A percentile compares a stretch with the other conserved stretches of the same genome.
These are phyloP conservation scores for Raja brachyura DNA, from an alignment of 2,113 vertebrate genomes.

Conservation along the genomic window DNA sequence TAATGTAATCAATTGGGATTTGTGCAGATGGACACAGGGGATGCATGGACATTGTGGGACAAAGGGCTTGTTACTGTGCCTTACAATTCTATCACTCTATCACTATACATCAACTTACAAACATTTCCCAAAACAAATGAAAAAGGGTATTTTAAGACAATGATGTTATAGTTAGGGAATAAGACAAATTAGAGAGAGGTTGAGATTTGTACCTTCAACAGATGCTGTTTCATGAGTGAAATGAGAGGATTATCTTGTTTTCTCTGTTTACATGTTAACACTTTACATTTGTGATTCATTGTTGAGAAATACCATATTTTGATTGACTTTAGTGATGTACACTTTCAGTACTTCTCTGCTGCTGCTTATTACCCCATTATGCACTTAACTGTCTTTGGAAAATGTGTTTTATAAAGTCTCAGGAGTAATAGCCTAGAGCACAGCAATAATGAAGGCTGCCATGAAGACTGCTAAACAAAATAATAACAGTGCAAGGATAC, in stretches of 20 bases:
- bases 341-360: neutral
- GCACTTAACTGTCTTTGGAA: neutral
- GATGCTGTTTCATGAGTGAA: neutral
- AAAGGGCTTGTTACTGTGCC: too few species aligned
- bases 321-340: slow-evolving; percentile 3
- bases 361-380: slow-evolving; percentile 4
- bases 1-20: too few species aligned
- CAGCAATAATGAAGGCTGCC: neutral
- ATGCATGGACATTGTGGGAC: too few species aligned
- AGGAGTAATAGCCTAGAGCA: neutral
- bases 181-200: neutral
- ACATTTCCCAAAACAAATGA: neutral
- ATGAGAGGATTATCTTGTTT: neutral
- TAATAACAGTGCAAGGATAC: neutral
- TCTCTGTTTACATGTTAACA: neutral
- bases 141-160: neutral
- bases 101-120: neutral
- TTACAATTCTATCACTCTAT: neutral
- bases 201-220: neutral
- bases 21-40: too few species aligned
- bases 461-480: neutral
- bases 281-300: neutral
- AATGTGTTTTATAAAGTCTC: neutral
- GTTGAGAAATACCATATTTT: neutral
- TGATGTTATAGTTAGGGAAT: neutral